phyloP scores from a whole-genome alignment of 2,113 vertebrate genomes.

The Atlantisia rogersi region DNA sequence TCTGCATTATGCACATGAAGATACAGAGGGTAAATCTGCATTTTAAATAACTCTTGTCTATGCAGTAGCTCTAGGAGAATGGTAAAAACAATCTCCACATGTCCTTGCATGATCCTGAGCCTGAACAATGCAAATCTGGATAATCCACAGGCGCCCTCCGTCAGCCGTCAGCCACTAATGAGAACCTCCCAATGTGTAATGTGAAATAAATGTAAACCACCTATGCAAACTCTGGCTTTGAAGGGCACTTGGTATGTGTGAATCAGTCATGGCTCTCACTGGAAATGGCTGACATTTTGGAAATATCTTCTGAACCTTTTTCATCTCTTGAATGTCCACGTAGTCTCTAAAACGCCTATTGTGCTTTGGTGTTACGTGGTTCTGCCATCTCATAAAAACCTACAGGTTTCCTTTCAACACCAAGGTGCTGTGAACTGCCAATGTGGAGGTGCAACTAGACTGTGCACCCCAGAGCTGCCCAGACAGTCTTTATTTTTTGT shows the following conservation, averaged over 20 bases:
- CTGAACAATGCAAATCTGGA: background rate
- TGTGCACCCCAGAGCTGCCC: accelerated
- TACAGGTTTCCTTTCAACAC: accelerated
- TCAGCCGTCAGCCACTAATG: background rate
- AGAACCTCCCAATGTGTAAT: background rate
- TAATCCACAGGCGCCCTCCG: background rate
- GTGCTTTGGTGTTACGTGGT: background rate
- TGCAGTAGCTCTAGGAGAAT: background rate
- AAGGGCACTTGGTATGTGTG: background rate
- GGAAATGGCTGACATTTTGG: background rate
- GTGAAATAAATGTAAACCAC: background rate
- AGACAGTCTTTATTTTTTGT: background rate
- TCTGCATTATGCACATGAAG: background rate
- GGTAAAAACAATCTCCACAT: background rate
- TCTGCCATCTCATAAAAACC: background rate
- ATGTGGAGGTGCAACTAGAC: background rate
- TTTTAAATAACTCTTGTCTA: background rate
- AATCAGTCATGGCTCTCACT: background rate
- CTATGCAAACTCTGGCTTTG: background rate
- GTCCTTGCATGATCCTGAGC: background rate
- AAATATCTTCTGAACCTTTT: background rate
- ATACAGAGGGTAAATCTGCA: background rate
- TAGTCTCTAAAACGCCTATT: background rate
- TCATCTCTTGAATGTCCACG: background rate
- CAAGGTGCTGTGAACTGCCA: background rate